Base-by-base conservation (phyloP, 1,140 invertebrate genomes). In the Arion vulgaris region DNA sequence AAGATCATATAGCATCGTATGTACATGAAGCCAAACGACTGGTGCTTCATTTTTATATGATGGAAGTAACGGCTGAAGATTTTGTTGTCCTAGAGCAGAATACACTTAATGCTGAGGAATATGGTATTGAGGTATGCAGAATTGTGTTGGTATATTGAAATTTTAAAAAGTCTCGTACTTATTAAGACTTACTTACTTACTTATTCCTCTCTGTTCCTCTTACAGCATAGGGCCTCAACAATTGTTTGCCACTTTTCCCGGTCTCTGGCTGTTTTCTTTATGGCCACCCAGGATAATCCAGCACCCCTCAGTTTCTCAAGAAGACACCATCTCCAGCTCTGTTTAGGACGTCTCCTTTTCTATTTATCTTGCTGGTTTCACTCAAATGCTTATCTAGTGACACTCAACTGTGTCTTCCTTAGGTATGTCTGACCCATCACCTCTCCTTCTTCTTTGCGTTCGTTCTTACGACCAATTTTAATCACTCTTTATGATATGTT, bases 11-110 rank as follows among this genome's bases (percentile, higher is more conserved):
- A 23, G 73, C 89, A 28, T 86, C 89, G 13, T 88, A 88, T 85
- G 78, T 90, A 5, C 85, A 91, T 83, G 77, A 86, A 62, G 83
- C 85, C 71, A 92, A 92, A 77, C 91, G 92, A 62, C 80, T 93
- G 57, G 86, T 92, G 74, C 84, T 93, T 51, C 93, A 94, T 90
- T 94, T 94, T 86, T 94, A 92, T 87, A 87, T 89, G 4, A 89
- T 92, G 83, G 91, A 94, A 87, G 90, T 94, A 0, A 85, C 87
- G 11, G n/a, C 89, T 39, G 83, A 90, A n/a, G 90, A 93, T 38
- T 92, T 94, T 45, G 66, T 85, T 71, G 85, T 87, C 45, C 91
- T 93, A 88, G 90, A 94, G 91, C 86, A 86, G 85, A 79, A 86
- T 86, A 69, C 80, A 82, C 76, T 91, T 41, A 74, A 85, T 57